Evolutionary conservation across 2,113 vertebrate species (phyloP).

Genomic region (Phaetusa simplex): DNA sequence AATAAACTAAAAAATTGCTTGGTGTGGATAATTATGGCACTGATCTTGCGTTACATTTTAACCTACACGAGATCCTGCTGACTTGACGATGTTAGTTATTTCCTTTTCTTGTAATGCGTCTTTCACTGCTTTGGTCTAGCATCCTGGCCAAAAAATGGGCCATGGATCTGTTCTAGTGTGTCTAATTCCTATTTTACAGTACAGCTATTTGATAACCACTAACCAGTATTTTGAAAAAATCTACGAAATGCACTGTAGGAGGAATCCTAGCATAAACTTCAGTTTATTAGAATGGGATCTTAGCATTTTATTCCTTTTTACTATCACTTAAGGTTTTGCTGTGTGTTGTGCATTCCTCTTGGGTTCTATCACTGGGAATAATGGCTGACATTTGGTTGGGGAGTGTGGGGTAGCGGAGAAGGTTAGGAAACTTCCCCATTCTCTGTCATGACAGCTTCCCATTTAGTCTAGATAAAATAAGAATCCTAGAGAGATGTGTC

Average conservation of each 20-base stretch:
- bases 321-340: neutral
- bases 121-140: neutral
- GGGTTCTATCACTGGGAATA: neutral
- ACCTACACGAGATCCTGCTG: slow-evolving; percentile 46
- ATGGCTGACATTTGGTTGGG: neutral
- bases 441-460: neutral
- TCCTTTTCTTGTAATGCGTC: slow-evolving; percentile 19
- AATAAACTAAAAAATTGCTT: slow-evolving; percentile 58
- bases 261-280: neutral
- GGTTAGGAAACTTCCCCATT: neutral
- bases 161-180: neutral
- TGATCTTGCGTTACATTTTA: slow-evolving; percentile 31
- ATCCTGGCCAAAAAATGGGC: neutral
- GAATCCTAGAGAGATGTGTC: slow-evolving; percentile 20
- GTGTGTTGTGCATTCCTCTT: neutral
- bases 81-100: slow-evolving; percentile 33
- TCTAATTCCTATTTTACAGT: neutral
- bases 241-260: neutral
- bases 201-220: neutral
- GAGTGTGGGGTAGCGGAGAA: neutral
- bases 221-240: neutral
- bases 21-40: slow-evolving; percentile 39
- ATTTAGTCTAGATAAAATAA: neutral
- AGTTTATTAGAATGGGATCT: neutral
- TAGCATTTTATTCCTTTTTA: neutral